Percentiles rank a stretch among this genome's conserved stretches.
phyloP scores from a whole-genome alignment of 2,797 vertebrate genomes.

The Bovichtus diacanthus region DNA sequence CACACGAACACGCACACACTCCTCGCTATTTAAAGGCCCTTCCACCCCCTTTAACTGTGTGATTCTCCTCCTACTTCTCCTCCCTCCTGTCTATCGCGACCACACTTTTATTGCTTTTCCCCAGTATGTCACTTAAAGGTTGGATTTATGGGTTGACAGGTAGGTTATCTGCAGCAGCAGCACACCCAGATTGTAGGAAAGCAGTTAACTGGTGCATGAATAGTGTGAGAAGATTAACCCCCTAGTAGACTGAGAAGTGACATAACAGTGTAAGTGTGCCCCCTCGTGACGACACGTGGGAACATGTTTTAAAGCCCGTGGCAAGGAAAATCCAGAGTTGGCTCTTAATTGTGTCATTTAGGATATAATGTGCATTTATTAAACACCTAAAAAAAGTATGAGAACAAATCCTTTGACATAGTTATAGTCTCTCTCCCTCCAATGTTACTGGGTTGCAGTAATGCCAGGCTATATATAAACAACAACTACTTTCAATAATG shows the following conservation, averaged over 20 bases:
- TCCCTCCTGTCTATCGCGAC: not conserved
- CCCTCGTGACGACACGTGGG: conserved; percentile 5
- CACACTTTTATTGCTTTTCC: not conserved
- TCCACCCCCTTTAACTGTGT: conserved; percentile 4
- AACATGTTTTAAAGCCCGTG: not conserved
- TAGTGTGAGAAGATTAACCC: not conserved
- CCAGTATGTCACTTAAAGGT: no score
- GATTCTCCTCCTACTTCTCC: conserved; percentile 52
- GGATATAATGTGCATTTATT: no score
- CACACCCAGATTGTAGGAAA: not conserved
- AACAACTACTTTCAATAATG: not conserved
- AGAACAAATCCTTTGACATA: no score
- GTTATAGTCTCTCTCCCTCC: no score
- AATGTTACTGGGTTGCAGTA: no score
- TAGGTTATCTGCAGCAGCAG: not conserved
- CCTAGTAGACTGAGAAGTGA: not conserved
- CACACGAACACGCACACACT: no score
- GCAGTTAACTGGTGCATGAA: not conserved
- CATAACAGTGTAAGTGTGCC: conserved; percentile 7
- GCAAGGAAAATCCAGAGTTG: no score
- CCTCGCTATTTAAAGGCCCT: conserved; percentile 48
- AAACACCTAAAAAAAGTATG: no score
- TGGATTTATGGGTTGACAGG: not conserved
- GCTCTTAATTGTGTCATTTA: no score
- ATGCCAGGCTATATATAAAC: not conserved